Conservation (phyloP, 2,888 invertebrate genomes). For the Antitype chi region DNA sequence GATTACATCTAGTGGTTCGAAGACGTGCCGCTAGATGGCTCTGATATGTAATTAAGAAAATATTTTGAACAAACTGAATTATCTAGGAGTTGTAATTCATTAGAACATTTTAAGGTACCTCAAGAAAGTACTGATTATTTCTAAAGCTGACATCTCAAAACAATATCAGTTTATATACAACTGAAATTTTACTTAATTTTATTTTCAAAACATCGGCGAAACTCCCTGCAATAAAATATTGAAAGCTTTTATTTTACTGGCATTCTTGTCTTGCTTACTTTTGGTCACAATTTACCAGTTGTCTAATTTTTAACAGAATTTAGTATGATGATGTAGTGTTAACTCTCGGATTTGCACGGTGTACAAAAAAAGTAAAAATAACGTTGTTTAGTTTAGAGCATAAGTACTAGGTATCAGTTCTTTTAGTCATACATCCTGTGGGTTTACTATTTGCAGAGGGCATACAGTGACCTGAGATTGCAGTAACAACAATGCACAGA, state of each 20-base stretch:
- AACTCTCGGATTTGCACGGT: no score
- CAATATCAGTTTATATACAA: neutral
- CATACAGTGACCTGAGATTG: no score
- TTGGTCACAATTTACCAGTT: neutral
- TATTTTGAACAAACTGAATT: neutral
- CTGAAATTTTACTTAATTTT: no score
- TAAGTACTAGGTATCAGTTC: no score
- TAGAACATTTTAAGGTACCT: neutral
- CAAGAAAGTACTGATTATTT: neutral
- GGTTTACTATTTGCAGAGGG: no score
- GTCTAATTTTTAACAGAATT: neutral
- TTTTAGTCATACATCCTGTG: no score
- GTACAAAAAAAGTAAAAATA: no score
- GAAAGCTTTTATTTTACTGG: neutral
- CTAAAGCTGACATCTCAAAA: neutral
- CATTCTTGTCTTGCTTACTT: neutral
- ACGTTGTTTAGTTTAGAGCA: no score
- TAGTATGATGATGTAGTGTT: neutral
- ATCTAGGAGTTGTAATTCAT: neutral
- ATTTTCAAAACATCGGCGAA: no score
- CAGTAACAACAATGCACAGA: no score
- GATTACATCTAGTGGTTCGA: neutral
- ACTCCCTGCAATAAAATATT: neutral
- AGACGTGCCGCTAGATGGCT: slow-evolving; percentile 36
- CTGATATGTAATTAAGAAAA: neutral